phyloP scores from a whole-genome alignment of 2,113 vertebrate genomes.

The Trinectes maculatus region DNA sequence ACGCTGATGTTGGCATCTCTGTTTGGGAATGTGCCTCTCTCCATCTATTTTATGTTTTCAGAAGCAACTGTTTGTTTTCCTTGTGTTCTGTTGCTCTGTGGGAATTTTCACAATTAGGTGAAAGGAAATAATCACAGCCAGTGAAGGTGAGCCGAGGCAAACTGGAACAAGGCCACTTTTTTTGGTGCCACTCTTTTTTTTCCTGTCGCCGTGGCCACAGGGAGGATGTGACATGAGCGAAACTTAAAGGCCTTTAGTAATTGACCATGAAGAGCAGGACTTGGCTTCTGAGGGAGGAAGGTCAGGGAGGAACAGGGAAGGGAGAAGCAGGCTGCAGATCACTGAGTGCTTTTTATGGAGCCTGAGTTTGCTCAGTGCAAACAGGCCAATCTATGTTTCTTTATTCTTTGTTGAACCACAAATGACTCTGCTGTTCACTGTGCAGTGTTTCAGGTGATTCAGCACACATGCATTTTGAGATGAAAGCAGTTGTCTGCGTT shows the following conservation, averaged over 20 bases:
- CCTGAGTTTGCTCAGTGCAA: neutral
- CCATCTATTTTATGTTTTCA: neutral
- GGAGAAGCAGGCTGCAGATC: conserved; percentile 22
- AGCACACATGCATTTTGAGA: neutral
- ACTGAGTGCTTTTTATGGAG: conserved; percentile 35
- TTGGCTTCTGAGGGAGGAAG: conserved; percentile 23
- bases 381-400: neutral
- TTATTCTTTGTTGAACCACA: neutral
- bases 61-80: neutral
- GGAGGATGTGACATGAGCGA: conserved; percentile 37
- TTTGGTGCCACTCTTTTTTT: neutral
- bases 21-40: neutral
- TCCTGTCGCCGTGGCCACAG: conserved; percentile 2
- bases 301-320: conserved; percentile 29
- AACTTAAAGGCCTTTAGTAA: conserved; percentile 43
- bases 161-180: conserved; percentile 11
- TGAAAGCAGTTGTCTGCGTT: neutral
- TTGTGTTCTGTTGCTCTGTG: neutral
- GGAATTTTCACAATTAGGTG: conserved; percentile 27
- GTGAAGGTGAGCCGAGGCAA: conserved; percentile 8
- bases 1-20: neutral
- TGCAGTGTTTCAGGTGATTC: neutral
- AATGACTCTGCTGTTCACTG: conserved; percentile 2
- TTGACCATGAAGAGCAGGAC: conserved; percentile 25
- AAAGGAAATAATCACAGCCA: neutral